Evolutionary conservation across 2,888 invertebrate species (phyloP).

Genomic region (Ecliptopera silaceata): DNA sequence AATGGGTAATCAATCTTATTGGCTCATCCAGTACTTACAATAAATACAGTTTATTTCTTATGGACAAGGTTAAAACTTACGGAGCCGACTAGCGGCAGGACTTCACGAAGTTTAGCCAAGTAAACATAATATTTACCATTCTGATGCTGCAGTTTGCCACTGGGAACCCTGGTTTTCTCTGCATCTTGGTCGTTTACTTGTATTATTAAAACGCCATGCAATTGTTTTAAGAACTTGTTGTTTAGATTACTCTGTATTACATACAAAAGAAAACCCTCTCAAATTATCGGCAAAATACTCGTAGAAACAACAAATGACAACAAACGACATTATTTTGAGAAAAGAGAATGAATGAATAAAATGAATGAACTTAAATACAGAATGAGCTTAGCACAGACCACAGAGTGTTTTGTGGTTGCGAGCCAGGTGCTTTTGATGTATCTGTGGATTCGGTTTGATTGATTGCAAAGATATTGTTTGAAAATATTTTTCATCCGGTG

Average conservation of each 20-base stretch:
- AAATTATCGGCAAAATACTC: slow-evolving; percentile 1
- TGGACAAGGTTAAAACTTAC: too few species aligned
- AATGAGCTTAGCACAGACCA: too few species aligned
- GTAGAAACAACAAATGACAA: neutral
- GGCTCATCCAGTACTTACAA: too few species aligned
- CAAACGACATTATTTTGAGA: too few species aligned
- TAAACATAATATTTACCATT: slow-evolving; percentile 58
- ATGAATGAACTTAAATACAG: neutral
- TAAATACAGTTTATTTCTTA: too few species aligned
- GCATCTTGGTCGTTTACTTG: slow-evolving; percentile 55
- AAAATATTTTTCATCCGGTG: too few species aligned
- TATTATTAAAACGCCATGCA: slow-evolving; percentile 22
- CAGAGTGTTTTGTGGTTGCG: too few species aligned
- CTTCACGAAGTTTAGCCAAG: neutral
- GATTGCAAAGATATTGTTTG: too few species aligned
- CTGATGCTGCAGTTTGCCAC: slow-evolving; percentile 72
- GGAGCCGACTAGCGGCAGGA: too few species aligned
- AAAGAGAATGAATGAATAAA: neutral
- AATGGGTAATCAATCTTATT: too few species aligned
- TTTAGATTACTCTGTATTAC: neutral
- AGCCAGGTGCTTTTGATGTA: too few species aligned
- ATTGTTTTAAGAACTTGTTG: neutral
- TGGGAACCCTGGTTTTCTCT: slow-evolving; percentile 73
- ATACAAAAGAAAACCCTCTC: neutral
- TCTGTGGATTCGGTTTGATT: too few species aligned